A percentile compares a stretch with the other conserved stretches of the same genome.
These are phyloP conservation scores for Coelinius sp. DNA, from an alignment of 2,888 invertebrate genomes.

Conservation along the genomic window DNA sequence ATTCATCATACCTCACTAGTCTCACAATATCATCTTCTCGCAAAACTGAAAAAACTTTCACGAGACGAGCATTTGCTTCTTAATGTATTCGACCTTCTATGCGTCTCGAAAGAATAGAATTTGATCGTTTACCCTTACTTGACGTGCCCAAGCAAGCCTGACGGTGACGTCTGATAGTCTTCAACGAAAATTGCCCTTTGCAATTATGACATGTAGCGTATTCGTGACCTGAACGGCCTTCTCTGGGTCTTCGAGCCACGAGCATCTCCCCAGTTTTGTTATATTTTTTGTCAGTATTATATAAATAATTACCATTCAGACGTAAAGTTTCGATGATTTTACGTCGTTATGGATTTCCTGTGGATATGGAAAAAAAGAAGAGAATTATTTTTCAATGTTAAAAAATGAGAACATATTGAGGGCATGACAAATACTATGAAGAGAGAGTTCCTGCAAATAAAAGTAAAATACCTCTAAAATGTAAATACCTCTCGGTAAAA, in stretches of 20 bases:
- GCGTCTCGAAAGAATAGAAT: constrained; percentile 40
- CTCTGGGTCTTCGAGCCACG: constrained; percentile 20
- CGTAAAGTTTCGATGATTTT: neutral
- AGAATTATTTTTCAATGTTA: too few species aligned
- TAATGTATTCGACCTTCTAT: constrained; percentile 44
- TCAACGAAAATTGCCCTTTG: constrained; percentile 44
- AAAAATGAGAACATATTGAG: neutral
- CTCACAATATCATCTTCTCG: constrained; percentile 42
- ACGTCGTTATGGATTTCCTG: neutral
- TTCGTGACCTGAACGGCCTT: constrained; percentile 26
- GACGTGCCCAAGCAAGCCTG: constrained; percentile 39
- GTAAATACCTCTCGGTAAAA: neutral
- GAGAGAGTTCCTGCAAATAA: too few species aligned
- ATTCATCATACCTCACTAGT: constrained; percentile 42
- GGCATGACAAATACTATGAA: neutral
- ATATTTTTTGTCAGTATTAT: neutral
- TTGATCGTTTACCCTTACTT: constrained; percentile 41
- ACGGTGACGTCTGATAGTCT: constrained; percentile 45
- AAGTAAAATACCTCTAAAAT: too few species aligned
- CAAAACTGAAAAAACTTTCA: constrained; percentile 44
- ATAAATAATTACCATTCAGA: neutral
- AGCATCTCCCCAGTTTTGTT: neutral
- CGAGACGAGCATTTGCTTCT: constrained; percentile 32
- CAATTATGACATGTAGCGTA: constrained; percentile 48
- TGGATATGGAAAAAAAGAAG: neutral